phyloP scores from a whole-genome alignment of 64 coral and sea anemone species.

The Dendronephthya gigantea region DNA sequence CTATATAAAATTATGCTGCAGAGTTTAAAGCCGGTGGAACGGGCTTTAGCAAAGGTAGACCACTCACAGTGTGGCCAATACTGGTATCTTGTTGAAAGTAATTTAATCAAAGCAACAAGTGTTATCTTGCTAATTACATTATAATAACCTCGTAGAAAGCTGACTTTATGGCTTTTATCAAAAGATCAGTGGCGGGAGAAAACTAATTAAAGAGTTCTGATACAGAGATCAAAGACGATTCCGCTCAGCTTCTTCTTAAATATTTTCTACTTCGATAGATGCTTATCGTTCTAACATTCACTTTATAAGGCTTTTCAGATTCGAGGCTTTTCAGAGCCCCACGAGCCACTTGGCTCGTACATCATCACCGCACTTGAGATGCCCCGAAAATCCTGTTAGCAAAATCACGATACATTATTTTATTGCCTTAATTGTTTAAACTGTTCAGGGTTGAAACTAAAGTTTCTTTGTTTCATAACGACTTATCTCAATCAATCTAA shows the following conservation, averaged over 20 bases:
- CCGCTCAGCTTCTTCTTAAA: not conserved
- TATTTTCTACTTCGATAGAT: not conserved
- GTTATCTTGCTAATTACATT: conserved; percentile 25
- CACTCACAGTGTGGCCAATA: not conserved
- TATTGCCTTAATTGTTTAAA: not conserved
- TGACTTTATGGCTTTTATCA: conserved; percentile 27
- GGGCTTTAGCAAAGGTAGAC: not conserved
- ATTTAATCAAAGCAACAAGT: conserved; percentile 27
- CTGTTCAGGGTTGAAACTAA: not conserved
- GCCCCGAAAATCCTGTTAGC: not conserved
- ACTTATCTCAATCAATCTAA: not conserved
- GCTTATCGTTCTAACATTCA: not conserved
- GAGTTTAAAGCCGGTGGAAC: not conserved
- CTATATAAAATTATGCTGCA: not conserved
- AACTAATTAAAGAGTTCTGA: conserved; percentile 16
- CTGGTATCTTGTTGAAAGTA: conserved; percentile 21
- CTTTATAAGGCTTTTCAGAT: not conserved
- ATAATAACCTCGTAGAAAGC: conserved; percentile 23
- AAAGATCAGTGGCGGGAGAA: conserved; percentile 22
- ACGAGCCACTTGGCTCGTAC: not conserved
- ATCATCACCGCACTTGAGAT: not conserved
- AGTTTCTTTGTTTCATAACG: not conserved
- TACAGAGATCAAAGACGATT: not conserved
- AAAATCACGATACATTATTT: not conserved
- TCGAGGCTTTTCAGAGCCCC: not conserved